Evolutionary conservation across 2,797 vertebrate genomes (phyloP), one percentile per base, ranked within the genome.

Genomic region (Melanotaenia parkinsoni): DNA sequence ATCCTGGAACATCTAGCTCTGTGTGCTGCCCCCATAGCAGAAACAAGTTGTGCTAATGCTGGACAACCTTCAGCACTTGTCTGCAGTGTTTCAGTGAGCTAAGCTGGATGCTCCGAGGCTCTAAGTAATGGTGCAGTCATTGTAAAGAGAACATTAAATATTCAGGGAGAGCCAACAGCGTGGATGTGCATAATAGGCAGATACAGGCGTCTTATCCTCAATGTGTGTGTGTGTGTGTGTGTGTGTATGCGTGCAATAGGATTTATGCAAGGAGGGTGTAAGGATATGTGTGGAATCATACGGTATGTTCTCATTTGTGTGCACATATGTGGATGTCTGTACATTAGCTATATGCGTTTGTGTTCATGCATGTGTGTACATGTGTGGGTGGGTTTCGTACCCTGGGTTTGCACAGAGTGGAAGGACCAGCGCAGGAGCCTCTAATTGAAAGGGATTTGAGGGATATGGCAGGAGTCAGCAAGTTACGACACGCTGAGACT

Each of bases 381-480:
- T 63, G 38, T 75, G 87, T 77, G 83, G 82, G 83, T 3, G 59
- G 74, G 83, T 77, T 86, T 85, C 16, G 57, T 82, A 88, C 74
- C 86, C 82, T 81, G 75, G 83, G 76, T 90, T 90, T 90, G 81
- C 81, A 78, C 74, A 70, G 80, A 86, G 85, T 89, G 77, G 77
- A 82, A 90, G 88, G 89, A 90, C 84, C 80, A 80, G 85, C 64
- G 63, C 86, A 81, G 90, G 83, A 92, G 88, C 87, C 76, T 84
- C 90, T 94, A 94, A 94, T 94, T 95, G 93, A 95, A 95, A 95
- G 93, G 86, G 89, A 92, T 93, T 90, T 90, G 90, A 91, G 80
- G 81, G 86, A 93, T 92, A 91, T 78, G 81, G 86, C 87, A 81
- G 86, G 75, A 93, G 93, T 92, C 92, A 88, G 90, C 87, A 88